phyloP scores from a whole-genome alignment of 2,797 vertebrate genomes.

The Salarias fasciatus region DNA sequence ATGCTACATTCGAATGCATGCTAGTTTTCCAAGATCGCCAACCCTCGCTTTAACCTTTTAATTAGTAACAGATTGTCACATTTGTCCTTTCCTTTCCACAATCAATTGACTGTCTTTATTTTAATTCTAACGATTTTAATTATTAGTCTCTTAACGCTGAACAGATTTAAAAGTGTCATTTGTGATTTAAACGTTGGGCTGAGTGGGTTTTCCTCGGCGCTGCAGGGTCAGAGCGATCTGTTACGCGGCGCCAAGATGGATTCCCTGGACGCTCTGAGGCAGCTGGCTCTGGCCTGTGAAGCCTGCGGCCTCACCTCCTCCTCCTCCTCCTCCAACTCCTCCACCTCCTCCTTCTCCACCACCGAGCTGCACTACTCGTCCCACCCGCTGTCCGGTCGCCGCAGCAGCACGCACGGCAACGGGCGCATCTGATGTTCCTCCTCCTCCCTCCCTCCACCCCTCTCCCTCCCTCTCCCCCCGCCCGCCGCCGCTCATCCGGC shows the following conservation, averaged over 20 bases:
- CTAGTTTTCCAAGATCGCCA: no score
- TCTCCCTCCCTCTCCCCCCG: no score
- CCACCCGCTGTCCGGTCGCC: constrained; percentile 62
- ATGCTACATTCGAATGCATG: no score
- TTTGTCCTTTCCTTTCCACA: no score
- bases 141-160: no score
- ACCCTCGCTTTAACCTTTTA: no score
- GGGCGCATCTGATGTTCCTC: constrained; percentile 60
- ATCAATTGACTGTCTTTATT: no score
- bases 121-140: no score
- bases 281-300: constrained; percentile 93
- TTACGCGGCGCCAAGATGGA: constrained; percentile 92
- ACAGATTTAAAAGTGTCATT: no score
- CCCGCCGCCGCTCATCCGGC: no score
- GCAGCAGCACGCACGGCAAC: constrained; percentile 83
- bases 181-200: background rate
- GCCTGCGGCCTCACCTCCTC: constrained; percentile 87
- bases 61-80: no score
- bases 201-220: constrained; percentile 8
- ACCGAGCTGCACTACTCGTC: constrained; percentile 78
- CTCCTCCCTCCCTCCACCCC: no score
- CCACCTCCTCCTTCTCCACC: constrained; percentile 66
- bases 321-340: constrained; percentile 65
- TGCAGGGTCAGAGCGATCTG: constrained; percentile 94
- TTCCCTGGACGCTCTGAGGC: constrained; percentile 92